Base-by-base conservation (phyloP, 2,888 invertebrate genomes). In the Silvanus unidentatus region DNA sequence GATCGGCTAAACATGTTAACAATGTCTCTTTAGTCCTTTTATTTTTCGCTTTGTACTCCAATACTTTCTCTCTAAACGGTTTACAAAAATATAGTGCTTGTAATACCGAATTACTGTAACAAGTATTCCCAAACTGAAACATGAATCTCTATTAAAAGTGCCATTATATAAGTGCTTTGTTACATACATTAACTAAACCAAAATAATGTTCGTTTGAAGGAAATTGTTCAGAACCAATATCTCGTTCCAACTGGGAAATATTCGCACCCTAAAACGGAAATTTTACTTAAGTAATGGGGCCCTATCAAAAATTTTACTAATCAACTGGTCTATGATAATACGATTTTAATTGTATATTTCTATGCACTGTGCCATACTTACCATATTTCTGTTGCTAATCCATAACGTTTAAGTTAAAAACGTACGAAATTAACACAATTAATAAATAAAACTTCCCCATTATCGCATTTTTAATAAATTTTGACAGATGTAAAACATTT, bases 81-180 rank as follows among this genome's bases (percentile, higher is more conserved):
- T 94, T 90, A 75, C 99, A 99, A 74, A 99, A 99, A 73, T 99
- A 99, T 54, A 99, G 78, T 22, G 99, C 99, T 81, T 99, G 99
- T 55, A 99, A 80, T 59, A 99, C 99, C 36, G 98, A 98, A 75
- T 99, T 99, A 72, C 97, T 97, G 73, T 99, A 99, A 75, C 99
- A 99, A 22, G 99, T 99, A 75, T 99, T 99, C 59, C 99, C 99
- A 79, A 99, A 99, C 89, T 91, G 77, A 57, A 82, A 65, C 41
- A 44, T 58, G 5, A 32, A 32, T 32, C n/a, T 32, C 32, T 4
- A 32, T 12, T 32, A n/a, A n/a, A 32, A 12, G 11, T 32, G 10
- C 32, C 8, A 10, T 28, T 28, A 12, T 3, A 32, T 15, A 5
- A 9, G 15, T 43, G 39, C 32, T 14, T 16, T 40, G 5, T 47